Conservation (phyloP, 2,113 vertebrate species). For the Helogale parvula region DNA sequence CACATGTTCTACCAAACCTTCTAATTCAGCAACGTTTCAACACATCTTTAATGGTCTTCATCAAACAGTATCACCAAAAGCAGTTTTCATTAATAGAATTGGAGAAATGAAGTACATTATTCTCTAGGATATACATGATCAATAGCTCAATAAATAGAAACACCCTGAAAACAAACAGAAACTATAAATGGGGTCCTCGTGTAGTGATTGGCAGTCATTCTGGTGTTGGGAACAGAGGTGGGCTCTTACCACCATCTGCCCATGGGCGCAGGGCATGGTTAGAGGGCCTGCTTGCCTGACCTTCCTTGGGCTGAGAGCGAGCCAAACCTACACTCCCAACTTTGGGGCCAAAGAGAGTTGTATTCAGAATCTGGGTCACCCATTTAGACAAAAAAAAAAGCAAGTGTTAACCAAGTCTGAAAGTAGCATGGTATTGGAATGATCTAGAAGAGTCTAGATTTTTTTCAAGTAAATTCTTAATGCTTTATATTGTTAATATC, state of each 20-base stretch:
- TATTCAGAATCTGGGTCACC: neutral
- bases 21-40: neutral
- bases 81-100: neutral
- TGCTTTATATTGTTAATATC: constrained; percentile 83
- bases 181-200: neutral
- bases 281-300: neutral
- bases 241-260: neutral
- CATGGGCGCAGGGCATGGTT: neutral
- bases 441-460: constrained; percentile 61
- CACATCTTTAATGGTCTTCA: neutral
- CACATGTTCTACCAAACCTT: neutral
- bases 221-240: neutral
- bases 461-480: constrained; percentile 67
- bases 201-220: no score
- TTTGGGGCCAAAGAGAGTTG: neutral
- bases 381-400: neutral
- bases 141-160: neutral
- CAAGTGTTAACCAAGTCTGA: neutral
- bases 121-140: neutral
- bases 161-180: neutral
- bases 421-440: neutral
- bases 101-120: neutral
- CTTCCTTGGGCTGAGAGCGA: neutral
- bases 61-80: neutral
- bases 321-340: neutral